Conservation (phyloP, 2,888 invertebrate genomes). For the Trichopoda pennipes region DNA sequence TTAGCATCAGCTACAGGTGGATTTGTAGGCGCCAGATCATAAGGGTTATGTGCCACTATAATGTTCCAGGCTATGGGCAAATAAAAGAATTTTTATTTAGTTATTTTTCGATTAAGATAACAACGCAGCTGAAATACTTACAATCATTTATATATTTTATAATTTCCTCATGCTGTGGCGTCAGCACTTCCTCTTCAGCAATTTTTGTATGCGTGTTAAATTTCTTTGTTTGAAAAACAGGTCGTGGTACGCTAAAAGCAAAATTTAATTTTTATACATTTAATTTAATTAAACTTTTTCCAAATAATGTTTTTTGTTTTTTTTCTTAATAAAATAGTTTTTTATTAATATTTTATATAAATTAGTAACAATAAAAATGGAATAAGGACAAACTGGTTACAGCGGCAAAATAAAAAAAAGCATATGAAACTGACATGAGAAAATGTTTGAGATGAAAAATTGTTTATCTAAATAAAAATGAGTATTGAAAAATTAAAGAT, state of each 20-base stretch:
- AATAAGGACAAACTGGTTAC: not conserved
- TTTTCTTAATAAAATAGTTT: not conserved
- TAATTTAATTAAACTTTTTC: not conserved
- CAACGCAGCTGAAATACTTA: conserved; percentile 81
- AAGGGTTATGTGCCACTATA: conserved; percentile 80
- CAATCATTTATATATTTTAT: conserved; percentile 93
- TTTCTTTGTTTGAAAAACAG: conserved; percentile 86
- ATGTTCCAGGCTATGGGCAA: conserved; percentile 79
- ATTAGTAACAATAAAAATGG: not conserved
- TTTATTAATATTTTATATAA: not conserved
- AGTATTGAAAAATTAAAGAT: no score
- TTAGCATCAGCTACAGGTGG: conserved; percentile 74
- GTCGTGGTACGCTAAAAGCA: conserved; percentile 86
- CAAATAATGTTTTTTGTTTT: no score
- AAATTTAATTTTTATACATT: not conserved
- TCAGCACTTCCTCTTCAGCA: conserved; percentile 83
- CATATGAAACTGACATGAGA: no score
- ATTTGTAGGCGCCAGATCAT: conserved; percentile 72
- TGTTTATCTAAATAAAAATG: no score
- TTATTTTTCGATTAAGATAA: conserved; percentile 71
- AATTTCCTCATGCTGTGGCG: conserved; percentile 92
- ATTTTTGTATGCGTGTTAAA: conserved; percentile 80
- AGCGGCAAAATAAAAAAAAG: not conserved
- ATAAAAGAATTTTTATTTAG: no score
- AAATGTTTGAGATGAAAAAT: no score